Evolutionary conservation across 2,113 vertebrate species (phyloP), one percentile per base, ranked within the genome.

Genomic region (Aythya baeri): DNA sequence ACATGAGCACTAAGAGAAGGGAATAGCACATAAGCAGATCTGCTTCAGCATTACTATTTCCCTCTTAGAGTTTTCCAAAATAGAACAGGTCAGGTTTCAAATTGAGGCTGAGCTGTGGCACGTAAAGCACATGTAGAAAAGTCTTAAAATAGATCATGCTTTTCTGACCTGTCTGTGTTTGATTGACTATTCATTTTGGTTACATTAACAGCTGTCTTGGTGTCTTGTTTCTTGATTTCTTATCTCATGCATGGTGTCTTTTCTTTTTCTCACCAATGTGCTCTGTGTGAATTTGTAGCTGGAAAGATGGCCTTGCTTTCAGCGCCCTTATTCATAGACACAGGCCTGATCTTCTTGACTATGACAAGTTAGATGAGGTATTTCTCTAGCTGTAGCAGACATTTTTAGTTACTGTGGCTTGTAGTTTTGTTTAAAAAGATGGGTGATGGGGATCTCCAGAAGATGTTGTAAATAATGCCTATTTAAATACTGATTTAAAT

Each of bases 391-490:
- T 70, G 65, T 94, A 81, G 83, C 57, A 78, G 72, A 90, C 59
- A 62, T 34, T 73, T 94, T 85, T 95, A 89, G 77, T 92, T 89
- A 71, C 21, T 83, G 23, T 83, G 57, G 74, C 89, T 97, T 94
- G 80, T 97, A 96, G 94, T 81, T 96, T 74, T 97, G 89, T 96
- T 88, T 98, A 90, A 98, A 98, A 98, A 98, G 98, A 92, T 92
- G 95, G 32, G 77, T 95, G 70, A 95, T 96, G 76, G 68, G 71
- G 61, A 81, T 82, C 59, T 93, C 32, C 34, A 52, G 68, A 81
- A 78, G 27, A 10, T 88, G 44, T 41, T 81, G 8, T 79, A 46
- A 74, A 90, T 23, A 50, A 50, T 50, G 49, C 49, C 12, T 22
- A 50, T 50, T 23, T 50, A 50, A 50, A 50, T 50, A 50, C 21